A percentile compares a stretch with the other conserved stretches of the same genome.
These are phyloP conservation scores for Allobates femoralis DNA, from an alignment of 2,797 vertebrate genomes.

Conservation along the genomic window DNA sequence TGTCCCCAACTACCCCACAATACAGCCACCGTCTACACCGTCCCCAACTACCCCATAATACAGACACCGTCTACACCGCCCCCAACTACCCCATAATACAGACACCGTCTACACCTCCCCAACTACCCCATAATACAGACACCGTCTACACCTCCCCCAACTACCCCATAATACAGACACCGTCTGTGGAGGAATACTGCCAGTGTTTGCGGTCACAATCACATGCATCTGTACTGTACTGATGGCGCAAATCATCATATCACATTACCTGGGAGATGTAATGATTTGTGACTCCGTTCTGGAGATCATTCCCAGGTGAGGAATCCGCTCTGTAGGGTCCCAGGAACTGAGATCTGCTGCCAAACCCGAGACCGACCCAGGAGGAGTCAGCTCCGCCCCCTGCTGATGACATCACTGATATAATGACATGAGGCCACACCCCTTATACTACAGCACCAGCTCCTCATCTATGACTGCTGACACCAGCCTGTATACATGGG, in stretches of 20 bases:
- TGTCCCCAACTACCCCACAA: neutral
- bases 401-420: too few species aligned
- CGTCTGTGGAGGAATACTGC: too few species aligned
- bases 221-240: too few species aligned
- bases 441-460: too few species aligned
- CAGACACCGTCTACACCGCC: too few species aligned
- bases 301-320: conserved; percentile 79
- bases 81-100: neutral
- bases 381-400: neutral
- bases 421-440: too few species aligned
- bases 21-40: neutral
- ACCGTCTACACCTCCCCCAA: neutral
- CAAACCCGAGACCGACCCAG: neutral
- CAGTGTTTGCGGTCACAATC: too few species aligned
- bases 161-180: too few species aligned
- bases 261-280: conserved; percentile 83
- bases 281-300: conserved; percentile 85
- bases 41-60: neutral
- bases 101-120: neutral
- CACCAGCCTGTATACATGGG: too few species aligned
- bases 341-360: conserved; percentile 73
- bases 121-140: neutral
- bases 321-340: conserved; percentile 78
- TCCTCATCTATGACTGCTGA: too few species aligned
- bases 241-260: too few species aligned